These are phyloP conservation scores for Ornithorhynchus anatinus DNA, from an alignment of 2,113 vertebrate genomes.

Conservation along the genomic window DNA sequence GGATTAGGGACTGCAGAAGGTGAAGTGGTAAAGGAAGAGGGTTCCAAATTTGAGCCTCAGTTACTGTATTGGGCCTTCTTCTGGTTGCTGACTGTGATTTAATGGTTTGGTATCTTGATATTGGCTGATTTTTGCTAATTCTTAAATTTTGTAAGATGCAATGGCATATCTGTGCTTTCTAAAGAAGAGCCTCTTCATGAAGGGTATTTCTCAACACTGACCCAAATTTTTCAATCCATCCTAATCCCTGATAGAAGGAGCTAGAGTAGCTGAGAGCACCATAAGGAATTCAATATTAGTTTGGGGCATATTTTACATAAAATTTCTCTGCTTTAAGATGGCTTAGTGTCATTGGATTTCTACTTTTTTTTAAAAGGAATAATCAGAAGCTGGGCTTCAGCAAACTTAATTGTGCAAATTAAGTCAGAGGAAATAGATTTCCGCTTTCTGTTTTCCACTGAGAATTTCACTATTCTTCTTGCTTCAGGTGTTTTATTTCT, in stretches of 20 bases:
- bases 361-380: not conserved
- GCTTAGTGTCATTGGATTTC: not conserved
- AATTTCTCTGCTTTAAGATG: not conserved
- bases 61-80: too few species aligned
- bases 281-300: not conserved
- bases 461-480: not conserved
- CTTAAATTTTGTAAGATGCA: too few species aligned
- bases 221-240: not conserved
- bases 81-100: too few species aligned
- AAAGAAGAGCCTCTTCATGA: not conserved
- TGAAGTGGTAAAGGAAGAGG: too few species aligned
- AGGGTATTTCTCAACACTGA: not conserved
- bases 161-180: not conserved
- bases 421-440: not conserved
- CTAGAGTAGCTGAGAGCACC: not conserved
- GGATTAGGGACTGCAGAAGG: too few species aligned
- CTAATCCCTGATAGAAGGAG: not conserved
- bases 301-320: not conserved
- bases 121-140: too few species aligned
- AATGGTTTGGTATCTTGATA: too few species aligned
- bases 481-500: not conserved
- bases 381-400: conserved; percentile 4
- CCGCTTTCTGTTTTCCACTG: conserved; percentile 2
- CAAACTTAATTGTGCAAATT: conserved; percentile 8
- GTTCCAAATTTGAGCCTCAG: too few species aligned